Percentiles rank a stretch among this genome's conserved stretches.
These are phyloP conservation scores for Amniataba percoides DNA, from an alignment of 2,797 vertebrate genomes.

Conservation along the genomic window DNA sequence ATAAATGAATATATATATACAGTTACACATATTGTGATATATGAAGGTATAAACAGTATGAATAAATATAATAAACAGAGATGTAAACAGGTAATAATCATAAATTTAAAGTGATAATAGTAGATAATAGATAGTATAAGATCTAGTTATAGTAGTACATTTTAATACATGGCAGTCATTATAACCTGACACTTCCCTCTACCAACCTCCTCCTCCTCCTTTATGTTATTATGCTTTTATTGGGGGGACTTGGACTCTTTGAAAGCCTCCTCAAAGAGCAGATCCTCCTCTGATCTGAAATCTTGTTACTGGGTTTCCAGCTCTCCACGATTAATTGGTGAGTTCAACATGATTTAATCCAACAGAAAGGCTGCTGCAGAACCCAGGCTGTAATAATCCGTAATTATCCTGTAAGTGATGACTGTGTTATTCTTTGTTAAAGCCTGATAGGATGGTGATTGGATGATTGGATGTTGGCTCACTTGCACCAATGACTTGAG, in stretches of 20 bases:
- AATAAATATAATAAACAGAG: too few relatives aligned
- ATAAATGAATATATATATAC: too few relatives aligned
- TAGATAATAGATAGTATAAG: too few relatives aligned
- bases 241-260: background rate
- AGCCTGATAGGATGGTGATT: background rate
- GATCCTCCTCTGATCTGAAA: background rate
- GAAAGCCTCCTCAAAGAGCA: background rate
- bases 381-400: background rate
- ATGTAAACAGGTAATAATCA: too few relatives aligned
- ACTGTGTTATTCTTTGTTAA: too few relatives aligned
- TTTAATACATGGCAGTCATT: too few relatives aligned
- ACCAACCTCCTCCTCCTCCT: background rate
- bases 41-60: too few relatives aligned
- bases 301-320: background rate
- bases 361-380: background rate
- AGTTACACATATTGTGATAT: too few relatives aligned
- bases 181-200: background rate
- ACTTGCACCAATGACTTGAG: background rate
- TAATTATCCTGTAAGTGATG: background rate
- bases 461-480: conserved; percentile 8
- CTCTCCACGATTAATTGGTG: background rate
- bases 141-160: too few relatives aligned
- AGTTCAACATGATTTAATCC: background rate
- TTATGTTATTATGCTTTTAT: background rate
- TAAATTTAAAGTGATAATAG: too few relatives aligned